phyloP scores from a whole-genome alignment of 1,140 invertebrate species.

The Colletes latitarsis region DNA sequence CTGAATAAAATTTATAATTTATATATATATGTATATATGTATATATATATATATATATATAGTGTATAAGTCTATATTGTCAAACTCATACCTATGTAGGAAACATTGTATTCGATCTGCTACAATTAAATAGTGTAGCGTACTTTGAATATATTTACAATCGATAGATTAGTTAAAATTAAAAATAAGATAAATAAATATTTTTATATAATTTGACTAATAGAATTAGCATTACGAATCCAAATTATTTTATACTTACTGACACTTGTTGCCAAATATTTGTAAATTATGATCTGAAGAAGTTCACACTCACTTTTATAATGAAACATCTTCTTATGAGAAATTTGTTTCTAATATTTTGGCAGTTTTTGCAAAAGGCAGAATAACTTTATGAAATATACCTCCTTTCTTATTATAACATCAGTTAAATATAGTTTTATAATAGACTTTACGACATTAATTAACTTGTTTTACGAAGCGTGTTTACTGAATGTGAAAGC shows the following conservation, averaged over 20 bases:
- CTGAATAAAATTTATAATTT: background rate
- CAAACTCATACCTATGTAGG: conserved; percentile 8
- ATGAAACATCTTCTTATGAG: background rate
- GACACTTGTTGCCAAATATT: background rate
- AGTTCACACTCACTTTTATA: background rate
- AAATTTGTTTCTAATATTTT: background rate
- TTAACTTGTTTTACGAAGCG: conserved; percentile 6
- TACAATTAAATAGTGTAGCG: conserved; percentile 3
- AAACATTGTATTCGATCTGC: conserved; percentile 19
- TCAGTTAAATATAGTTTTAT: conserved; percentile 4
- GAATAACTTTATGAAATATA: conserved; percentile 41
- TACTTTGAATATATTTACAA: conserved; percentile 27
- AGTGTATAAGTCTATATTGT: conserved; percentile 24
- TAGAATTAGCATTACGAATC: background rate
- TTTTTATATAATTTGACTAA: conserved; percentile 25
- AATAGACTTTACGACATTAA: background rate
- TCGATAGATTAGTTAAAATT: conserved; percentile 4
- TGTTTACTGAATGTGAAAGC: background rate
- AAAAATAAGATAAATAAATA: conserved; percentile 34
- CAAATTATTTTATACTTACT: background rate
- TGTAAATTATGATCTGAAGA: background rate
- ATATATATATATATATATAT: too few relatives aligned
- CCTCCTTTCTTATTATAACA: conserved; percentile 7
- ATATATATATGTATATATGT: background rate
- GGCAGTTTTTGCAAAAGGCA: conserved; percentile 24